phyloP scores from a whole-genome alignment of 2,797 vertebrate genomes.

The Onychomys leucogaster region DNA sequence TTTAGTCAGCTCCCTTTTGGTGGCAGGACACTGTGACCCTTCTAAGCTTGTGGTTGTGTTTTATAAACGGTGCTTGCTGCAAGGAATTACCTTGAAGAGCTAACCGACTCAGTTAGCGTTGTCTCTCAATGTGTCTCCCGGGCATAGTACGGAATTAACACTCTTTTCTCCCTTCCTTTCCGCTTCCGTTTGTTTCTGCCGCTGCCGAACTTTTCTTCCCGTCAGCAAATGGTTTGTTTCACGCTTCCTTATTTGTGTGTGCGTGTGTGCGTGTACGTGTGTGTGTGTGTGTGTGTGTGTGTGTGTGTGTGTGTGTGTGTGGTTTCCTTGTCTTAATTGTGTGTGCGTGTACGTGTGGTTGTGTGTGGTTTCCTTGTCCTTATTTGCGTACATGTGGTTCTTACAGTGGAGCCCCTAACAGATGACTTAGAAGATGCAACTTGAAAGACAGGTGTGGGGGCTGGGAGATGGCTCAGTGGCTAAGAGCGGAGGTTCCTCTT shows the following conservation, averaged over 20 bases:
- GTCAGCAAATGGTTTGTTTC: constrained; percentile 96
- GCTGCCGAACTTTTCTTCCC: constrained; percentile 90
- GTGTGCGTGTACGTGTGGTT: background rate
- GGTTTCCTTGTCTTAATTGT: no score
- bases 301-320: no score
- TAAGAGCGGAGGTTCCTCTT: background rate
- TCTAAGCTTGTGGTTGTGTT: background rate
- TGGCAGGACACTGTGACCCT: background rate
- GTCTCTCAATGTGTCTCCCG: constrained; percentile 16
- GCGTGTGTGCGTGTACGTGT: no score
- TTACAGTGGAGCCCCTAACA: background rate
- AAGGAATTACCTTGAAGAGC: background rate
- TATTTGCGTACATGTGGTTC: no score
- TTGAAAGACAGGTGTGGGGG: background rate
- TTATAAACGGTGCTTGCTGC: background rate
- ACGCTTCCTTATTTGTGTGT: constrained; percentile 84
- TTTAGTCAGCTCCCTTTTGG: background rate
- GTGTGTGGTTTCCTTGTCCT: background rate
- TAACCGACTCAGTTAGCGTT: background rate
- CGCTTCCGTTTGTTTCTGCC: constrained; percentile 85
- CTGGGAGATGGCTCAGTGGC: background rate
- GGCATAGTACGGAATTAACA: constrained; percentile 46
- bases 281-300: no score
- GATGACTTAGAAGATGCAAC: background rate
- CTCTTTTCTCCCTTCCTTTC: constrained; percentile 82